A percentile compares a stretch with the other conserved stretches of the same genome.
phyloP scores from a whole-genome alignment of 2,113 vertebrate genomes.

The Butorides virescens region DNA sequence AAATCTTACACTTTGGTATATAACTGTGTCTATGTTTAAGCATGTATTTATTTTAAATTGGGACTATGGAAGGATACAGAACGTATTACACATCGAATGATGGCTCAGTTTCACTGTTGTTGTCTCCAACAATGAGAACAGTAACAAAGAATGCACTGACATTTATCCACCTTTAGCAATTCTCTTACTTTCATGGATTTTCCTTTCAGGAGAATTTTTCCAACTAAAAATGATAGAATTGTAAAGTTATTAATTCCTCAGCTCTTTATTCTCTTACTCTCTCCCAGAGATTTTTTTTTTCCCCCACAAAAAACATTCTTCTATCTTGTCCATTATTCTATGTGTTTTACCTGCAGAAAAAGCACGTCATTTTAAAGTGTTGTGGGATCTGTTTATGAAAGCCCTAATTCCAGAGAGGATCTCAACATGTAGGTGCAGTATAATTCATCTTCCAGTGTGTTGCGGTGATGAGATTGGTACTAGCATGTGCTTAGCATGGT shows the following conservation, averaged over 20 bases:
- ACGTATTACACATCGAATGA: not conserved
- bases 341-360: not conserved
- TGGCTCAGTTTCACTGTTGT: not conserved
- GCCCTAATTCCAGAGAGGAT: not conserved
- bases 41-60: not conserved
- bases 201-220: not conserved
- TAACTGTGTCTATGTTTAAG: not conserved
- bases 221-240: not conserved
- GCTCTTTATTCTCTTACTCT: not conserved
- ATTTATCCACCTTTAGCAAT: not conserved
- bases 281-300: not conserved
- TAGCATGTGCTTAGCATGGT: rapidly evolving
- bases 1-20: not conserved
- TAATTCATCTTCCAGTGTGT: not conserved
- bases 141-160: not conserved
- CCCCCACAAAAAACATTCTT: not conserved
- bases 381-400: not conserved
- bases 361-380: not conserved
- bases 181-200: not conserved
- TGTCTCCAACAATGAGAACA: not conserved
- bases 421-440: not conserved
- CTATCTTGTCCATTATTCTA: not conserved
- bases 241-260: not conserved
- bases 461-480: not conserved
- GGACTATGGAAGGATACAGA: not conserved